phyloP scores from a whole-genome alignment of 2,113 vertebrate species.

The Trogon surrucura region DNA sequence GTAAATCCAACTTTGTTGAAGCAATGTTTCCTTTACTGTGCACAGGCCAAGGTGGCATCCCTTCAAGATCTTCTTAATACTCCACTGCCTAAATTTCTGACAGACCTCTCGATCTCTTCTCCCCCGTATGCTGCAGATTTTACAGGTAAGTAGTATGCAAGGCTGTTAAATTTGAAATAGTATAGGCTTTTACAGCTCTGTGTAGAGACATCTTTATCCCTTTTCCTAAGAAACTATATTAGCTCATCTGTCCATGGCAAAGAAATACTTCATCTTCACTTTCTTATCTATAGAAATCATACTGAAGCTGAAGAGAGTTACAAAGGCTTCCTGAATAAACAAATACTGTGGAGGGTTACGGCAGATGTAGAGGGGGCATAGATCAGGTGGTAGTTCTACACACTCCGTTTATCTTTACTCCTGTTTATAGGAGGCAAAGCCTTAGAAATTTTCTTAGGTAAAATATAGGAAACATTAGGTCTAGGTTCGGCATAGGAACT shows the following conservation, averaged over 20 bases:
- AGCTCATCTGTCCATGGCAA: neutral
- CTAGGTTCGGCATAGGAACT: neutral
- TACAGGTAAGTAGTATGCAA: constrained; percentile 70
- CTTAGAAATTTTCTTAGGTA: neutral
- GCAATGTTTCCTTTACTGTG: neutral
- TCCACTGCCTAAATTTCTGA: constrained; percentile 79
- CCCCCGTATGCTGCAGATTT: constrained; percentile 70
- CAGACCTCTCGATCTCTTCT: constrained; percentile 69
- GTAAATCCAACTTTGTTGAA: neutral
- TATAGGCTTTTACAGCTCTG: neutral
- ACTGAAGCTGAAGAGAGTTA: neutral
- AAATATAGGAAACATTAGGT: neutral
- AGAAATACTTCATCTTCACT: neutral
- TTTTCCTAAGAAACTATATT: neutral
- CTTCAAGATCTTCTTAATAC: constrained; percentile 80
- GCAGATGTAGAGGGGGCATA: neutral
- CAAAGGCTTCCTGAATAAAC: neutral
- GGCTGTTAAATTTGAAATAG: neutral
- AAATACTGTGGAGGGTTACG: neutral
- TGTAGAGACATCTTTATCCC: neutral
- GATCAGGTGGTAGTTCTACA: neutral
- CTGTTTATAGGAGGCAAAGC: neutral
- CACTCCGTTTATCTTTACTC: neutral
- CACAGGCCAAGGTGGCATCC: constrained; percentile 67
- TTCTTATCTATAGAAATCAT: neutral